Evolutionary conservation across 1,140 invertebrate species (phyloP), one percentile per base, ranked within the genome.

Genomic region (Drosophila sulfurigaster): DNA sequence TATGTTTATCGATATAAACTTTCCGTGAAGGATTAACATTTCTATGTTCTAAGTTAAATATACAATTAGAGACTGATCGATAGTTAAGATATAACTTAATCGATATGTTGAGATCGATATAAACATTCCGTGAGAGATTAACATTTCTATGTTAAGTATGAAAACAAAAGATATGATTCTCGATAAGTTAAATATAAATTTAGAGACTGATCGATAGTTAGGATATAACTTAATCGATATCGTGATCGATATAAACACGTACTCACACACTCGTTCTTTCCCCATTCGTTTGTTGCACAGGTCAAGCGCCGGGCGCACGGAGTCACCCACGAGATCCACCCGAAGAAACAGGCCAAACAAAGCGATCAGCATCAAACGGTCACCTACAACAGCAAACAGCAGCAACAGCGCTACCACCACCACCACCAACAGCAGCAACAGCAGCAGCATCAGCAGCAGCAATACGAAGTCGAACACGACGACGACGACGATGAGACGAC

Each of bases 261-360:
- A 35, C 35, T 10, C 32, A 7, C 62, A 58, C 46, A 45, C 10
- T 15, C 7, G 45, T 32, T 67, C 41, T 54, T 20, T 10, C 1
- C 6, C 20, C 20, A 25, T 25, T 25, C 20, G 20, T 38, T 38
- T 10, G 8, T 59, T 43, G 66, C 32, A 45, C 60, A 92, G 88
- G 90, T 92, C 43, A 92, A 92, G 67, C 91, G 91, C 48, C 91
- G 91, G 28, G 78, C 87, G 7, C 83, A 91, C 57, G 59, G 78
- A 54, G 43, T 79, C 71, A 82, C 46, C 78, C 75, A 78, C 32
- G 89, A 91, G 35, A 88, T 89, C 54, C 88, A 91, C 63, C 91
- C 87, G 25, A 91, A 91, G 67, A 92, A 92, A 43, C 91, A 92
- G 58, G 91, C 91, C 54, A 92, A 92, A 57, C 91, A 92, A 59